phyloP scores from a whole-genome alignment of 2,797 vertebrate species.

The Megaceryle alcyon region DNA sequence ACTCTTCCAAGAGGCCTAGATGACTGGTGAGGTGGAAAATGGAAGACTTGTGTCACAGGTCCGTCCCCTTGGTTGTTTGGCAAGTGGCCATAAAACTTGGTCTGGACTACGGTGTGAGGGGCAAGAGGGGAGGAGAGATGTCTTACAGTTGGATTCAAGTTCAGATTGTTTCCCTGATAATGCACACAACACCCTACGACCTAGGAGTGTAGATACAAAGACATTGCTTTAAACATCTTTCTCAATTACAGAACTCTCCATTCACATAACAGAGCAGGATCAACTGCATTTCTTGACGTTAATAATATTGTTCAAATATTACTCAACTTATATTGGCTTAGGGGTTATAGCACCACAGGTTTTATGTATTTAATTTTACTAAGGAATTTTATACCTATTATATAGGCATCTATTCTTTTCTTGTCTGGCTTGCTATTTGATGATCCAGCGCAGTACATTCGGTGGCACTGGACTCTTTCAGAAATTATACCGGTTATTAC shows the following conservation, averaged over 20 bases:
- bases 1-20: background rate
- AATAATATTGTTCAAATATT: background rate
- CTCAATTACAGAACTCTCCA: background rate
- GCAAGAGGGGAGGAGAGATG: background rate
- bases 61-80: background rate
- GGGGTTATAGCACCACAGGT: conserved; percentile 59
- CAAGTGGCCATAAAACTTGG: background rate
- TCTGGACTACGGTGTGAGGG: background rate
- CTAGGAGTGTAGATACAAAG: background rate
- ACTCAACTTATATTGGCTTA: conserved; percentile 14
- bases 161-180: conserved; percentile 1
- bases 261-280: background rate
- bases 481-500: conserved; percentile 49
- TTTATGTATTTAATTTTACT: conserved; percentile 70
- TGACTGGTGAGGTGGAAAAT: background rate
- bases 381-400: conserved; percentile 73
- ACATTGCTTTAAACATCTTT: conserved; percentile 7
- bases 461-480: conserved; percentile 35
- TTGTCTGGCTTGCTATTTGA: conserved; percentile 63
- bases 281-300: background rate
- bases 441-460: conserved; percentile 40
- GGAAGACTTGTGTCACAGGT: background rate
- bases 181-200: background rate
- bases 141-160: background rate
- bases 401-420: conserved; percentile 62